These are phyloP conservation scores for Nyctereutes procyonoides DNA, from an alignment of 2,113 vertebrate species.

Conservation along the genomic window DNA sequence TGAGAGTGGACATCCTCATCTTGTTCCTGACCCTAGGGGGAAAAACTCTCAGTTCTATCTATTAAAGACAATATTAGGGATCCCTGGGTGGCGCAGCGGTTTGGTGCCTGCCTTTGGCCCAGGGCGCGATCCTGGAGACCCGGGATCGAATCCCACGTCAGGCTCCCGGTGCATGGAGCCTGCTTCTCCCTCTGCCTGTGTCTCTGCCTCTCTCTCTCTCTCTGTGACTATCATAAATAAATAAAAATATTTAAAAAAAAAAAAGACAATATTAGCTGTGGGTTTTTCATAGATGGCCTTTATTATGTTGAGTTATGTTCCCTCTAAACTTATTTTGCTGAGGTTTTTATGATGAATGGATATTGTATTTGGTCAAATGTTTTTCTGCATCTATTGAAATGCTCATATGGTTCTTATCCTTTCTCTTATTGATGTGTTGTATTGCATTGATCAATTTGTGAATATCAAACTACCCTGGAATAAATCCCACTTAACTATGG, in stretches of 20 bases:
- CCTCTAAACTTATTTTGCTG: not conserved
- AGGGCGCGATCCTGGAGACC: too few species aligned
- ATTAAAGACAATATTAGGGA: not conserved
- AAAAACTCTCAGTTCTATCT: not conserved
- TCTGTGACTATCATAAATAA: too few species aligned
- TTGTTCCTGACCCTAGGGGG: not conserved
- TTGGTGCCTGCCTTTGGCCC: too few species aligned
- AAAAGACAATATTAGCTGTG: not conserved
- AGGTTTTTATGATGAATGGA: not conserved
- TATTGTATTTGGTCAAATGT: not conserved
- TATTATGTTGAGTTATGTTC: not conserved
- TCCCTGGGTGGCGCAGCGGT: too few species aligned
- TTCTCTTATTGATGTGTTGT: not conserved
- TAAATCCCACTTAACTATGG: not conserved
- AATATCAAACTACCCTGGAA: not conserved
- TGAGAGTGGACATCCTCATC: not conserved
- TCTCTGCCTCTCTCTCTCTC: too few species aligned
- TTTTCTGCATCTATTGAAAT: not conserved
- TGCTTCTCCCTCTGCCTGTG: too few species aligned
- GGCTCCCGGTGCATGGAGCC: too few species aligned
- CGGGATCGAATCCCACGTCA: too few species aligned
- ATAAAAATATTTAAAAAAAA: too few species aligned
- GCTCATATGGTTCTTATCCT: not conserved
- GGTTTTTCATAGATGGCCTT: not conserved
- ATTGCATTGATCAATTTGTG: not conserved